Conservation (phyloP, 2,888 invertebrate genomes). For the Acrobasis repandana region DNA sequence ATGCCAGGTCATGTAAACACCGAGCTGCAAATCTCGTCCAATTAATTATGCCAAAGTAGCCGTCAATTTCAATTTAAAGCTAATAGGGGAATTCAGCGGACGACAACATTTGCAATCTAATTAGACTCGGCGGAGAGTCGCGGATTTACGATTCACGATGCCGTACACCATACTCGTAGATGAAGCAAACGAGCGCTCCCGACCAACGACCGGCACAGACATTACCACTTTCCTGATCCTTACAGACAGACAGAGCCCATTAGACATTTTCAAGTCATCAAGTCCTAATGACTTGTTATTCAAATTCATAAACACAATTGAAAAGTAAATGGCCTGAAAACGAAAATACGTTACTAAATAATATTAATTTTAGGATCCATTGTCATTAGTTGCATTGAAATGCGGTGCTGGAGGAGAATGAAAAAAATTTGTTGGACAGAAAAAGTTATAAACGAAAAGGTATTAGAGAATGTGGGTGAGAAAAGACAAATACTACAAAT, state of each 20-base stretch:
- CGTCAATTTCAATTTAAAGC: neutral
- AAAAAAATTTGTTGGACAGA: too few relatives aligned
- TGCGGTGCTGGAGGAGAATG: too few relatives aligned
- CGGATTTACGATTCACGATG: neutral
- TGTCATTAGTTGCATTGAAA: too few relatives aligned
- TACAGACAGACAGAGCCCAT: neutral
- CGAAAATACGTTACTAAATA: too few relatives aligned
- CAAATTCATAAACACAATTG: too few relatives aligned
- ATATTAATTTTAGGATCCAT: too few relatives aligned
- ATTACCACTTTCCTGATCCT: neutral
- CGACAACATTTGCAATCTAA: neutral
- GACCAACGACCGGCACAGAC: neutral
- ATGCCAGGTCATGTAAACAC: neutral
- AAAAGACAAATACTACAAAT: too few relatives aligned
- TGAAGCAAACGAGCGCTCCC: neutral
- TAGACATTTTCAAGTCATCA: too few relatives aligned
- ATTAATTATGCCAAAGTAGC: neutral
- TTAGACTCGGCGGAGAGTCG: neutral
- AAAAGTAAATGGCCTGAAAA: too few relatives aligned
- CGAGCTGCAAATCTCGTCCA: neutral
- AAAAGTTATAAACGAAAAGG: too few relatives aligned
- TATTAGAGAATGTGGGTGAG: too few relatives aligned
- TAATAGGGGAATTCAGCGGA: neutral
- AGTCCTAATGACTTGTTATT: too few relatives aligned
- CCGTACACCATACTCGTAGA: neutral